Evolutionary conservation across 2,888 invertebrate species (phyloP), one percentile per base, ranked within the genome.

Genomic region (Trichopria drosophilae): DNA sequence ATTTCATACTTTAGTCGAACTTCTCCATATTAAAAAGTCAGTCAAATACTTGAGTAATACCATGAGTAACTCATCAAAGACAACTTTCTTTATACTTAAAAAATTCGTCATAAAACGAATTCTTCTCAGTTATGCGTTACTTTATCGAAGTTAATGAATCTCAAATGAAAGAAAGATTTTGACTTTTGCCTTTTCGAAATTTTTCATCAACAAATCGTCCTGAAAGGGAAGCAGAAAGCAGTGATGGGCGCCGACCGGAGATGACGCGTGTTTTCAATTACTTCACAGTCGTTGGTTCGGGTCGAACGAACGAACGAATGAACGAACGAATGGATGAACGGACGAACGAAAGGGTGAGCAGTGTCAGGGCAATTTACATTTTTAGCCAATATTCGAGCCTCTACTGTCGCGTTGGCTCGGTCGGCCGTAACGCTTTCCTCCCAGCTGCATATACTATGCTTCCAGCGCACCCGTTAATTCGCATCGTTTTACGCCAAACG

Each of bases 331-430:
- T 49, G 51, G 39, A 45, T 31, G 47, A 45, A 51, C 50, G 51
- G 39, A 45, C 34, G 47, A 45, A 49, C 54, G 37, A 53, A 53
- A 49, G 59, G 48, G 44, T 34, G 39, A 20, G 13, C 55, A 50
- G 56, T 55, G 58, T 56, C 53, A 52, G 59, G 59, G 57, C 63
- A 67, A 71, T 72, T 72, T 70, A 65, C 67, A 71, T 70, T 72
- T 72, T 68, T 64, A 61, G 62, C 62, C 66, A 68, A 67, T 71
- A 69, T 67, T 67, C 64, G 61, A 53, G 44, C 53, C 48, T 42
- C 41, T 15, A 29, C 47, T 48, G 31, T 32, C 40, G 35, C 59
- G 56, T 53, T 53, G 50, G 58, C 39, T 57, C 60, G 53, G 18
- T 55, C 54, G 49, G 60, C 57, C 61, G 58, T 57, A 53, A 52